Evolutionary conservation across 2,888 invertebrate genomes (phyloP), one percentile per base, ranked within the genome.

Genomic region (Dendrolimus houi): DNA sequence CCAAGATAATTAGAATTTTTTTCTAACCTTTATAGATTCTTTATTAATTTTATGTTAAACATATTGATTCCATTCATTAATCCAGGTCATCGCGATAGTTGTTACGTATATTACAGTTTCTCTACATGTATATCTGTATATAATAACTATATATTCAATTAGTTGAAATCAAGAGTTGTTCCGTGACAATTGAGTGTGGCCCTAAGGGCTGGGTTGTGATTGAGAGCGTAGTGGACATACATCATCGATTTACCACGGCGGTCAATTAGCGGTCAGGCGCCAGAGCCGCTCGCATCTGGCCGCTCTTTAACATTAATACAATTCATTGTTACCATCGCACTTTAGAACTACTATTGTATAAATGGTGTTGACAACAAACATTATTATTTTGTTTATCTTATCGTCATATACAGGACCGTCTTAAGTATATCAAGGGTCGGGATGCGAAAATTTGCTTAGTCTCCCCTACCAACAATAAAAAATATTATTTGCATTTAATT

Each of bases 181-280:
- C 81, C 76, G 79, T 81, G 74, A 77, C 84, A 75, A 79, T 85
- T 76, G 70, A 58, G 41, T 55, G 63, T 60, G 69, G 71, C 66
- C 71, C 64, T 71, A 65, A 77, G 79, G 76, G 78, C 71, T 67
- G 63, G 66, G 65, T 63, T 66, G 74, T 67, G 69, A 66, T 59
- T 66, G 67, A 62, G 66, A 70, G 70, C 68, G 64, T 67, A 71
- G 68, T 69, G 75, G 75, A 75, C 83, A 83, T 88, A 71, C 75
- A 83, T 88, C 85, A 85, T 69, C 74, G 74, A 88, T 89, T 85
- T 75, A 70, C 75, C 72, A 81, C 83, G 81, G 75, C 69, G 77
- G 74, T 83, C 87, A 87, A 87, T 88, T 87, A 87, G 70, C 68
- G 67, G 60, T 62, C 67, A 69, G 70, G 74, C 78, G 75, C 75